Conservation (phyloP, 2,113 vertebrate genomes). For the Porphyrio hochstetteri region DNA sequence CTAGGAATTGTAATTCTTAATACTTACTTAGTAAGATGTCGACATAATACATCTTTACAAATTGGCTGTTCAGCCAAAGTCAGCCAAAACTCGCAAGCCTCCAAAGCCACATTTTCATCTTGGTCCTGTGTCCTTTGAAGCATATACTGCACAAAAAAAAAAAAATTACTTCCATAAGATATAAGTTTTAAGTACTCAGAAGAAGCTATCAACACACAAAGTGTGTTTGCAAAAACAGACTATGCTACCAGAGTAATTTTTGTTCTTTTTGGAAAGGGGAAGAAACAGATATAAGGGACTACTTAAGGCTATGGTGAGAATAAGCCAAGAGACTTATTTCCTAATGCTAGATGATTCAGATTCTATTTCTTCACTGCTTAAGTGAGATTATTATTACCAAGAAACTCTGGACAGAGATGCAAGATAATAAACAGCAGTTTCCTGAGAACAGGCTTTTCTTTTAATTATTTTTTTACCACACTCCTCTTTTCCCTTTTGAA, state of each 20-base stretch:
- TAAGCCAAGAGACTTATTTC: not conserved
- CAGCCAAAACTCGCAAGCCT: too few species aligned
- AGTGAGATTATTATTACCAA: not conserved
- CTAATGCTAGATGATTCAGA: not conserved
- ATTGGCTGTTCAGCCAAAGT: too few species aligned
- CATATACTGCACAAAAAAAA: slow-evolving; percentile 86
- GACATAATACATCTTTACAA: too few species aligned
- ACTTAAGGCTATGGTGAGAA: not conserved
- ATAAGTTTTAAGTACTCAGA: not conserved
- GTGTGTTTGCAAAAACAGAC: not conserved
- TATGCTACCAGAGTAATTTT: not conserved
- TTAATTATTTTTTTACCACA: not conserved
- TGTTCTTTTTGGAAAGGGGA: not conserved
- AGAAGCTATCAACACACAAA: not conserved
- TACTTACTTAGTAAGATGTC: slow-evolving; percentile 90
- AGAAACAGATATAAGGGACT: not conserved
- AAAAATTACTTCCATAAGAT: not conserved
- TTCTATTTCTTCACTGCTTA: not conserved
- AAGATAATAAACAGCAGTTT: not conserved
- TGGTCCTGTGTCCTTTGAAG: slow-evolving; percentile 93
- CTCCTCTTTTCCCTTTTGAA: not conserved
- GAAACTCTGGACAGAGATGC: not conserved
- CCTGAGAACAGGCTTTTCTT: not conserved
- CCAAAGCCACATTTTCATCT: slow-evolving; percentile 96
- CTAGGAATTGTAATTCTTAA: not conserved